Conservation (phyloP, 2,797 vertebrate genomes). For the Basileuterus tristriatus region DNA sequence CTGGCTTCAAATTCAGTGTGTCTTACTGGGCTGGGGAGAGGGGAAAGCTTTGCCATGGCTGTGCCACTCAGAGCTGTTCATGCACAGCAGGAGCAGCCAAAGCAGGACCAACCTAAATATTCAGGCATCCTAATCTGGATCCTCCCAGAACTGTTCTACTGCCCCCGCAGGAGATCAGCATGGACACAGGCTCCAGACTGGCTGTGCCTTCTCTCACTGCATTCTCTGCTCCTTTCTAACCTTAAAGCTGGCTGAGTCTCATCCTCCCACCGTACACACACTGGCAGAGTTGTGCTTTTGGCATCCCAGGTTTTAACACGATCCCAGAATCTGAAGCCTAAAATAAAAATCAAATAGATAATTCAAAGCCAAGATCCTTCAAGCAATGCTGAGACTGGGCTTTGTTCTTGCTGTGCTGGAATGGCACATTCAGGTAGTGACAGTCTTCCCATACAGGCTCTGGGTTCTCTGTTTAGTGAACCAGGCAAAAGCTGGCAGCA, state of each 20-base stretch:
- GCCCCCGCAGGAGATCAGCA: rapidly evolving
- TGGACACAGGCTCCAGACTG: rapidly evolving
- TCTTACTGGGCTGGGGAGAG: not conserved
- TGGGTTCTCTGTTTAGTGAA: not conserved
- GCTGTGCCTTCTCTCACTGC: not conserved
- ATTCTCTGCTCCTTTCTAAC: not conserved
- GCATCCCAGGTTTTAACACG: not conserved
- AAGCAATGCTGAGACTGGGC: not conserved
- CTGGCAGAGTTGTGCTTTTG: not conserved
- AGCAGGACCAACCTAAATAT: not conserved
- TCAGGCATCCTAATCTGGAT: rapidly evolving
- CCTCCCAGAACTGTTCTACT: rapidly evolving
- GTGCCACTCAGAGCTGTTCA: rapidly evolving
- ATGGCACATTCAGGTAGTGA: rapidly evolving
- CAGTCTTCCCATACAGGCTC: not conserved
- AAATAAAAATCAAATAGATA: not conserved
- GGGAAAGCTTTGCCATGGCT: not conserved
- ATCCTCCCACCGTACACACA: rapidly evolving
- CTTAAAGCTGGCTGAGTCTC: not conserved
- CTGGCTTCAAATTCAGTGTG: not conserved
- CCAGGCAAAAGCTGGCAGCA: not conserved
- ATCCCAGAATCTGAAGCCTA: not conserved
- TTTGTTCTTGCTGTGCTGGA: not conserved
- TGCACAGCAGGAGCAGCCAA: not conserved
- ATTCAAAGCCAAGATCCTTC: not conserved